Percentiles rank a stretch among this genome's conserved stretches.
Conservation (phyloP, 2,888 invertebrate species). For the Tachina grossa region DNA sequence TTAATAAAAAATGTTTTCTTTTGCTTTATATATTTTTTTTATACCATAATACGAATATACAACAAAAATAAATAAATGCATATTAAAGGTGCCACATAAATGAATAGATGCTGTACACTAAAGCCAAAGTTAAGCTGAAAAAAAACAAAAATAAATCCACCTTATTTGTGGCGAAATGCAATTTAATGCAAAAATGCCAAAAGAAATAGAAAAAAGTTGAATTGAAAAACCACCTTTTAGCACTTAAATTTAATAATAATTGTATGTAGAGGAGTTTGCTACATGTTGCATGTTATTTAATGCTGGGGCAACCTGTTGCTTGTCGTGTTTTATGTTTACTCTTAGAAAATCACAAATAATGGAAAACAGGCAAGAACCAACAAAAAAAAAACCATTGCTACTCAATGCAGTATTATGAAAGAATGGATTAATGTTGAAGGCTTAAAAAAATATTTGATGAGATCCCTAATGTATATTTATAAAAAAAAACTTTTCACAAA, state of each 20-base stretch:
- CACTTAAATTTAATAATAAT: conserved; percentile 44
- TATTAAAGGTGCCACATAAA: conserved; percentile 57
- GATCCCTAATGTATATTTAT: no score
- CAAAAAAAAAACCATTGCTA: conserved; percentile 28
- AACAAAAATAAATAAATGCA: conserved; percentile 55
- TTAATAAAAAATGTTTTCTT: neutral
- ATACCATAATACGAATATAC: conserved; percentile 18
- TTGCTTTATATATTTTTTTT: conserved; percentile 25
- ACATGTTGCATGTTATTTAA: conserved; percentile 68
- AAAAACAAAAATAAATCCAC: conserved; percentile 52
- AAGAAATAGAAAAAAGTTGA: conserved; percentile 3
- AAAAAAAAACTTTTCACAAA: no score
- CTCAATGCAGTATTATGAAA: conserved; percentile 14
- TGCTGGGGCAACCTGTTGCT: conserved; percentile 72
- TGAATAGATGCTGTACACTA: conserved; percentile 37
- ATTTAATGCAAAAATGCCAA: conserved; percentile 65
- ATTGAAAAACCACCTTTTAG: conserved; percentile 53
- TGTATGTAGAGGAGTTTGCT: conserved; percentile 49
- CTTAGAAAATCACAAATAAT: conserved; percentile 44
- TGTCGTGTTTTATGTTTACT: conserved; percentile 71
- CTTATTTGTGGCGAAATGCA: conserved; percentile 72
- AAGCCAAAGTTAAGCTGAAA: neutral
- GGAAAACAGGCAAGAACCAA: conserved; percentile 31
- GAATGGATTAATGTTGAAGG: neutral
- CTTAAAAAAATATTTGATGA: no score